Evolutionary conservation across 2,888 invertebrate genomes (phyloP).

Genomic region (Galerucella calmariensis): DNA sequence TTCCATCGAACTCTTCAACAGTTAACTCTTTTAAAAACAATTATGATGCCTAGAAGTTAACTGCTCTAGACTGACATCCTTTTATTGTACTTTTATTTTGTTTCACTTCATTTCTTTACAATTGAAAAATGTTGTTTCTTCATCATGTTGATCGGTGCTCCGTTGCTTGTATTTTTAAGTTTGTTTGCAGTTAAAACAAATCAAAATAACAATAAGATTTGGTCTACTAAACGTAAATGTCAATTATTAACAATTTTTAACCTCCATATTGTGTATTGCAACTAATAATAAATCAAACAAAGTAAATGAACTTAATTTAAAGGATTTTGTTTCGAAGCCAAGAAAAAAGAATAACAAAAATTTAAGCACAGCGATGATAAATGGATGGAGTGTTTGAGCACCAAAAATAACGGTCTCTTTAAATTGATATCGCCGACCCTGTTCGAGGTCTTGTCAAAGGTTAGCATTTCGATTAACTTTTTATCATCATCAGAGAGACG

Average conservation of each 20-base stretch:
- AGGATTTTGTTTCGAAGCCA: neutral
- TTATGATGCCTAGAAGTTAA: no score
- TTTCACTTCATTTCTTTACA: no score
- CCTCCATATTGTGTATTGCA: neutral
- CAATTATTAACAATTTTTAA: neutral
- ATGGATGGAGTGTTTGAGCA: neutral
- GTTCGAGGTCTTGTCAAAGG: slow-evolving; percentile 28
- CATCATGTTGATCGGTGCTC: no score
- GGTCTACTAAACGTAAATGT: no score
- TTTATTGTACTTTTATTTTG: no score
- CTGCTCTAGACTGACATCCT: no score
- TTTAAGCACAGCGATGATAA: neutral
- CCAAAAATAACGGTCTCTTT: slow-evolving; percentile 5
- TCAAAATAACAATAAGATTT: no score
- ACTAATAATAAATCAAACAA: neutral
- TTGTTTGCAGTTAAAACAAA: no score
- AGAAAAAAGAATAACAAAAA: neutral
- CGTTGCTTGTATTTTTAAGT: no score
- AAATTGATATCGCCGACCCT: slow-evolving; percentile 19
- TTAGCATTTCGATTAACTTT: slow-evolving; percentile 35
- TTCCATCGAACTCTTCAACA: no score
- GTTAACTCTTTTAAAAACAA: no score
- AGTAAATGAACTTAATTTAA: neutral
- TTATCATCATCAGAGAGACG: slow-evolving; percentile 21
- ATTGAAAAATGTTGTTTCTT: no score